Evolutionary conservation across 2,888 invertebrate species (phyloP).

Genomic region (Xanthia icteritia): DNA sequence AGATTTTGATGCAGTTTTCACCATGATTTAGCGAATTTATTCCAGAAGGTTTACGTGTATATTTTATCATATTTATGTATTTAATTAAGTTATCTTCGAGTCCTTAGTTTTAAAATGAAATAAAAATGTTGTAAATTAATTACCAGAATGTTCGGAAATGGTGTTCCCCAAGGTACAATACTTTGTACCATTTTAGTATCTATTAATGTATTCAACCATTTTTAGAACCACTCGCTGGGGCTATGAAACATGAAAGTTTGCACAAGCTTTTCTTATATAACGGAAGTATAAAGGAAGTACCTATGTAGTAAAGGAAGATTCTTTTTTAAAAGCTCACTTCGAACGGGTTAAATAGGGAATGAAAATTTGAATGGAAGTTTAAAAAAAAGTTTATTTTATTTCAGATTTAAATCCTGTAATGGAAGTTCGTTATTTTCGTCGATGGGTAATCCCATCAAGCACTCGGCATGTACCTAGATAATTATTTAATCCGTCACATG

Average conservation of each 20-base stretch:
- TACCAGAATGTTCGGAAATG: not conserved
- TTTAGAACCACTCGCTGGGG: not conserved
- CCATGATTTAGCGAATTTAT: not conserved
- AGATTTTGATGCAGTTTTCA: not conserved
- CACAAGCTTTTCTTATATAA: no score
- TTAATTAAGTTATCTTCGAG: not conserved
- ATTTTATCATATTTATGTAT: no score
- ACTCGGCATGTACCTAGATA: not conserved
- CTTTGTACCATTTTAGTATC: not conserved
- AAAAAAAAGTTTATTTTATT: no score
- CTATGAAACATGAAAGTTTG: not conserved
- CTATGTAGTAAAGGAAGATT: not conserved
- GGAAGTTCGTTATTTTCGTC: not conserved
- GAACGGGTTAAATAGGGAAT: not conserved
- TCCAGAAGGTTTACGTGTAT: no score
- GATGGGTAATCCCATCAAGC: no score
- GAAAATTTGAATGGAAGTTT: not conserved
- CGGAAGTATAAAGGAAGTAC: no score
- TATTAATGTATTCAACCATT: not conserved
- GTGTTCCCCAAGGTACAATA: not conserved
- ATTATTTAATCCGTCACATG: no score
- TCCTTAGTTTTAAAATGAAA: not conserved
- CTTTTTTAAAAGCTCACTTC: not conserved
- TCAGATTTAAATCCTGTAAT: no score
- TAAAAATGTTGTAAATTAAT: not conserved